Evolutionary conservation across 2,113 vertebrate species (phyloP).

Genomic region (Anguilla rostrata): DNA sequence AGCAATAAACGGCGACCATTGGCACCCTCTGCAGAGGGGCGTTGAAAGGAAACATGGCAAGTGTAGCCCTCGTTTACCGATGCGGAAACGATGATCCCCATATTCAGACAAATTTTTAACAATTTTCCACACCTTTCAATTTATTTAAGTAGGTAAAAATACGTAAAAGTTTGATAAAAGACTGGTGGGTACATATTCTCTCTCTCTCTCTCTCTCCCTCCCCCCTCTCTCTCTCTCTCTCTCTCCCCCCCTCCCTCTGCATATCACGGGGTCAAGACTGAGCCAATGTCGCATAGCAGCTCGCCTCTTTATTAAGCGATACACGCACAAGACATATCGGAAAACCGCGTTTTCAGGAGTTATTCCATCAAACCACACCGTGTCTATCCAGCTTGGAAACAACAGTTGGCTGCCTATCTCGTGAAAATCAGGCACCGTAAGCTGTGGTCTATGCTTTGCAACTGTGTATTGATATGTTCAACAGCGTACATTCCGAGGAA

Average conservation of each 20-base stretch:
- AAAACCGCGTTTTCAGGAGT: slow-evolving; percentile 23
- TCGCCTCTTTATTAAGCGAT: slow-evolving; percentile 31
- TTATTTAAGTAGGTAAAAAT: neutral
- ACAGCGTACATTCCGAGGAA: neutral
- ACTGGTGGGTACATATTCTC: neutral
- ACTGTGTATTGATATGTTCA: neutral
- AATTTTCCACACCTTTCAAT: neutral
- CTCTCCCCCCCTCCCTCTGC: neutral
- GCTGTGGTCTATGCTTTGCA: neutral
- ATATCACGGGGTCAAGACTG: neutral
- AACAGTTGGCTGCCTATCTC: neutral
- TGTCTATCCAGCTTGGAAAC: slow-evolving; percentile 20
- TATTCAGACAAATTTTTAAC: no score
- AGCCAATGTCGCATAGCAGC: slow-evolving; percentile 30
- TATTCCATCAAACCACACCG: slow-evolving; percentile 39
- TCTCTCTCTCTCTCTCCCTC: neutral
- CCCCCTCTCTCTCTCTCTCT: slow-evolving; percentile 12
- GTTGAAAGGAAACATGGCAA: neutral
- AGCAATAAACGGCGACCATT: neutral
- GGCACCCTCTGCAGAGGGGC: neutral
- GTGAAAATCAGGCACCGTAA: slow-evolving; percentile 9
- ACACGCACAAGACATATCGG: slow-evolving; percentile 17
- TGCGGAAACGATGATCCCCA: no score
- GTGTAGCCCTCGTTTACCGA: no score
- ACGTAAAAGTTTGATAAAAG: neutral